These are phyloP conservation scores for Bergia sp. DNA, from an alignment of 92 coral and sea anemone species.

Conservation along the genomic window DNA sequence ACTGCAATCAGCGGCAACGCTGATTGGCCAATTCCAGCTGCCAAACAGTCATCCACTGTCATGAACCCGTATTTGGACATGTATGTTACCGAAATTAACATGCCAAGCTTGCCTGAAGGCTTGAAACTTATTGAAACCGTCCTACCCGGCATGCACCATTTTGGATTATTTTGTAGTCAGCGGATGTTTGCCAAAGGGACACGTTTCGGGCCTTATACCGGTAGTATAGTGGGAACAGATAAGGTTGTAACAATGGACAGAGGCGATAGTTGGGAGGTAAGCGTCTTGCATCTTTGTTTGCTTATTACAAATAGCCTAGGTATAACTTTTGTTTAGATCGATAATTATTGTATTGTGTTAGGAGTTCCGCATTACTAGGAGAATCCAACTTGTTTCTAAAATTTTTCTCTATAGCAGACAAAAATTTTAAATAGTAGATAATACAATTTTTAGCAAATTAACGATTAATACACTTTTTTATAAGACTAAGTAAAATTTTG, in stretches of 20 bases:
- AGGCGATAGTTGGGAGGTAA: conserved; percentile 93
- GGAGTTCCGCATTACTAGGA: too few relatives aligned
- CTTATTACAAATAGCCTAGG: too few relatives aligned
- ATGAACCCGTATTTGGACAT: conserved; percentile 60
- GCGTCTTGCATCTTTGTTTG: not conserved
- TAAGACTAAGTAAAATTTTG: too few relatives aligned
- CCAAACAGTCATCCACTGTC: conserved; percentile 31
- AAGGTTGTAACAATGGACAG: conserved; percentile 65
- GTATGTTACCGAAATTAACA: conserved; percentile 53
- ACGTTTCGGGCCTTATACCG: conserved; percentile 93
- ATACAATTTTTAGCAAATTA: too few relatives aligned
- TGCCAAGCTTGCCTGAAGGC: conserved; percentile 77
- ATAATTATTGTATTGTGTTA: too few relatives aligned
- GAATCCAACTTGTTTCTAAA: too few relatives aligned
- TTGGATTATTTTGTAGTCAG: conserved; percentile 86
- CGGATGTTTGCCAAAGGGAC: conserved; percentile 87
- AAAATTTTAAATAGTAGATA: too few relatives aligned
- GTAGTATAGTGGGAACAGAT: conserved; percentile 63
- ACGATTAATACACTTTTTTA: too few relatives aligned
- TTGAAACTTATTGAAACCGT: conserved; percentile 75
- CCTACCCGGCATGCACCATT: conserved; percentile 80
- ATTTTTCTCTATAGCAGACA: too few relatives aligned
- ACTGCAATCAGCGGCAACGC: conserved; percentile 19
- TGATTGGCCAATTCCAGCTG: conserved; percentile 48
- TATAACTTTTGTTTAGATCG: too few relatives aligned